Conservation (phyloP, 1,140 invertebrate species). For the Drosophila jambulina region DNA sequence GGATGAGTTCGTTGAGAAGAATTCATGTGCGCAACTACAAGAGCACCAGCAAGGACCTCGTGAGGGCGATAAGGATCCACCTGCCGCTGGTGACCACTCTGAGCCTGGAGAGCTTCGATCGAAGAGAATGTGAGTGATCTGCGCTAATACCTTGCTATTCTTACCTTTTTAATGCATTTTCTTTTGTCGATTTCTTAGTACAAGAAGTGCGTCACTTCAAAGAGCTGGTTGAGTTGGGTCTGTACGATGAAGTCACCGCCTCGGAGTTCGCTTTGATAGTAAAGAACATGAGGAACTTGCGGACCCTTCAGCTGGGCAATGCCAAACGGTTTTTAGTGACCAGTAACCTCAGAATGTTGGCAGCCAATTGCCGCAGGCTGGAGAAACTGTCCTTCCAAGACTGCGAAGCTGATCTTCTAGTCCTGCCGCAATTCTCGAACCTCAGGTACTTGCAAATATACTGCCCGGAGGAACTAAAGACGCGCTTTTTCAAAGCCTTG, state of each 20-base stretch:
- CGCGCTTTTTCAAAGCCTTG: slow-evolving; percentile 56
- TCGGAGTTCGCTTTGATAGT: slow-evolving; percentile 60
- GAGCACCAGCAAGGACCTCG: slow-evolving; percentile 64
- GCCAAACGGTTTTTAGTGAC: slow-evolving; percentile 64
- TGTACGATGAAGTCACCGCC: slow-evolving; percentile 67
- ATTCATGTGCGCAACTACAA: slow-evolving; percentile 70
- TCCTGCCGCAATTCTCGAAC: slow-evolving; percentile 52
- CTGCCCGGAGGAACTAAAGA: slow-evolving; percentile 63
- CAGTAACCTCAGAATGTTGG: slow-evolving; percentile 56
- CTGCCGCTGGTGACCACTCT: slow-evolving; percentile 55
- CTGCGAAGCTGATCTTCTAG: slow-evolving; percentile 63
- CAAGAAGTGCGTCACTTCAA: slow-evolving; percentile 64
- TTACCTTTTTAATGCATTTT: no score
- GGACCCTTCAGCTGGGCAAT: slow-evolving; percentile 58
- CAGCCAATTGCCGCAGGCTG: slow-evolving; percentile 40
- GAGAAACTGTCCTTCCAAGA: slow-evolving; percentile 66
- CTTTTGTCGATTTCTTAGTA: slow-evolving; percentile 22
- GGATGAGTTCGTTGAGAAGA: slow-evolving; percentile 40
- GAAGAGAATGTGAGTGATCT: slow-evolving; percentile 52
- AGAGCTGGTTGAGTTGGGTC: slow-evolving; percentile 52
- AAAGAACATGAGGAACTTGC: slow-evolving; percentile 45
- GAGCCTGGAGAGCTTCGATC: slow-evolving; percentile 64
- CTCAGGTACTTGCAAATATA: slow-evolving; percentile 60
- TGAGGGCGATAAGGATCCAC: slow-evolving; percentile 44
- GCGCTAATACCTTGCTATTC: background rate